These are phyloP conservation scores for Autographa pulchrina DNA, from an alignment of 2,888 invertebrate species.

Conservation along the genomic window DNA sequence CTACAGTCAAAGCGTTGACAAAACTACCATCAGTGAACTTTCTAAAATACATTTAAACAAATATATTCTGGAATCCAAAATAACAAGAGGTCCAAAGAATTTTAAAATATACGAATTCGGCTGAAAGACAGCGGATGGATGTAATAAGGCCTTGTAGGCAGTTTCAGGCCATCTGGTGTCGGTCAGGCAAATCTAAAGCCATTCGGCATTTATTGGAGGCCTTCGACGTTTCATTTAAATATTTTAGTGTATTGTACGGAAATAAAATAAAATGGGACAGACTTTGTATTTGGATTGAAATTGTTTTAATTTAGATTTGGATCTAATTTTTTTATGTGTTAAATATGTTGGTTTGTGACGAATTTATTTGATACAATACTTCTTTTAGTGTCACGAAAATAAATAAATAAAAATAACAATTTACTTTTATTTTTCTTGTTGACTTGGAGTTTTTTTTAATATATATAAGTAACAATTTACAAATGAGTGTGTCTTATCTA, in stretches of 20 bases:
- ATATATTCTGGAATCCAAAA: background rate
- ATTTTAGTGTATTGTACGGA: slow-evolving; percentile 6
- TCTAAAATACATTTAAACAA: too few relatives aligned
- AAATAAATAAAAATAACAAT: too few relatives aligned
- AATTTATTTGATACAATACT: background rate
- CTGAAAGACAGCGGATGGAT: slow-evolving; percentile 22
- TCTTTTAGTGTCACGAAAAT: background rate
- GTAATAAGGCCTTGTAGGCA: slow-evolving; percentile 17
- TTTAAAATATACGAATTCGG: background rate
- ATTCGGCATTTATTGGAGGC: slow-evolving; percentile 35
- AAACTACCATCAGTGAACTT: too few relatives aligned
- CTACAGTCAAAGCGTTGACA: too few relatives aligned
- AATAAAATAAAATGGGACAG: slow-evolving; percentile 1
- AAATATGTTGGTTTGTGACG: background rate
- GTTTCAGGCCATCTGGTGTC: slow-evolving; percentile 17
- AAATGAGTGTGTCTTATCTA: too few relatives aligned
- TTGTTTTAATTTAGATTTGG: background rate
- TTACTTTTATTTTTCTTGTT: too few relatives aligned
- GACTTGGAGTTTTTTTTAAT: too few relatives aligned
- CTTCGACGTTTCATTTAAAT: slow-evolving; percentile 28
- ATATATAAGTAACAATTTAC: too few relatives aligned
- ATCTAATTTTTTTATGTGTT: background rate
- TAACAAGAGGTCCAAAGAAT: background rate
- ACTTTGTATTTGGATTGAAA: background rate
- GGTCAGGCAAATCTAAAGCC: slow-evolving; percentile 13